phyloP scores from a whole-genome alignment of 37 sponge, comb jelly and placozoan genomes.

The Hormiphora californensis region DNA sequence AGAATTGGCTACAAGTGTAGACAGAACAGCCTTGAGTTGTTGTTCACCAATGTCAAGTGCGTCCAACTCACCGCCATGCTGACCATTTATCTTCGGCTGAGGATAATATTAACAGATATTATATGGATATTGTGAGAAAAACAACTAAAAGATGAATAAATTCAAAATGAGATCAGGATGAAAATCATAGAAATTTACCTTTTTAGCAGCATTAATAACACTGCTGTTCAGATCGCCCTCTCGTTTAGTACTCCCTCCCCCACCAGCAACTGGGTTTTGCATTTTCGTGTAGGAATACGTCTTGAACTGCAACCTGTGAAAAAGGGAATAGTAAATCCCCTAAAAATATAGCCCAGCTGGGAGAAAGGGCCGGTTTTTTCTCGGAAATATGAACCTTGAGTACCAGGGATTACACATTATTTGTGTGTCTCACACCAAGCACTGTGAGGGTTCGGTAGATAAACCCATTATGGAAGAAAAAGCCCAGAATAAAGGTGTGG shows the following conservation, averaged over 20 bases:
- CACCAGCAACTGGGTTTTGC: neutral
- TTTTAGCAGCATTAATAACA: no score
- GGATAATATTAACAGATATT: neutral
- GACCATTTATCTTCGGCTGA: slow-evolving; percentile 5
- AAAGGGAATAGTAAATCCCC: neutral
- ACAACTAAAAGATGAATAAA: no score
- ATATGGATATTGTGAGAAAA: no score
- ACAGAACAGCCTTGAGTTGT: slow-evolving; percentile 23
- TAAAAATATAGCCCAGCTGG: neutral
- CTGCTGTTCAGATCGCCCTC: neutral
- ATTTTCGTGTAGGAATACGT: slow-evolving; percentile 18
- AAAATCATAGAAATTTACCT: no score
- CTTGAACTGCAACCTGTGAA: slow-evolving; percentile 18
- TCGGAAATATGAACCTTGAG: no score
- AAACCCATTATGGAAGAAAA: no score
- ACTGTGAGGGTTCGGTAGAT: no score
- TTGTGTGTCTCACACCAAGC: no score
- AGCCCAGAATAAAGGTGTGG: no score
- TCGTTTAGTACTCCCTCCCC: neutral
- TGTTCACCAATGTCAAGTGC: neutral
- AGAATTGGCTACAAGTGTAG: neutral
- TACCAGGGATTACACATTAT: no score
- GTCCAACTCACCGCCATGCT: neutral
- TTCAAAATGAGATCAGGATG: no score
- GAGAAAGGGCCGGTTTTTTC: no score